phyloP scores from a whole-genome alignment of 2,113 vertebrate genomes.

The Sus scrofa region T2T-Sscrofa CM000826.6:113883501-113884000 shows the following conservation, averaged over 20 bases:
- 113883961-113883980: no score
- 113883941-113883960: no score
- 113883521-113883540: neutral
- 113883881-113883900: no score
- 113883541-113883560: neutral
- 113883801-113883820: neutral
- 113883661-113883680: neutral
- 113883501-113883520: neutral
- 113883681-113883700: neutral
- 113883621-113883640: neutral
- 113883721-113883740: neutral
- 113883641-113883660: neutral
- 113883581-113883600: neutral
- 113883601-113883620: neutral
- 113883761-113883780: neutral
- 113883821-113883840: neutral
- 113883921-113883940: no score
- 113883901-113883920: no score
- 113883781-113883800: neutral
- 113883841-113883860: constrained; percentile 9
- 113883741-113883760: neutral
- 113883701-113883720: neutral
- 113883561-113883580: neutral
- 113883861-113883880: no score
- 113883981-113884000: no score